Evolutionary conservation across 1,140 invertebrate genomes (phyloP).

Genomic region (Caenorhabditis brenneri): DNA sequence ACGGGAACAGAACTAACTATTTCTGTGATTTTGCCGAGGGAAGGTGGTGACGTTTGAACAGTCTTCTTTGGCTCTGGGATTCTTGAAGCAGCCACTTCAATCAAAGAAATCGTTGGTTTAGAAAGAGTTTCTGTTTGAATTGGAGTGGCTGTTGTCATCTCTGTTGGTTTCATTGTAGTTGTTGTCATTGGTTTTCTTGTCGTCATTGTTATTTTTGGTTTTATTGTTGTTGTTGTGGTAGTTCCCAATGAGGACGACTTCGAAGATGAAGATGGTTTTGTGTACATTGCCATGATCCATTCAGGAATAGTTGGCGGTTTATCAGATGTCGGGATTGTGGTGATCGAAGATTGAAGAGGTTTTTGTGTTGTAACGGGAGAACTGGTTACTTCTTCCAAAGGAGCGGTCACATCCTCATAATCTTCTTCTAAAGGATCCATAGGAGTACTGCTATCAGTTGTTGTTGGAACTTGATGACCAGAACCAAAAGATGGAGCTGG

Average conservation of each 20-base stretch:
- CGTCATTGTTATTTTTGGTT: neutral
- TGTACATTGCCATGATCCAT: slow-evolving; percentile 24
- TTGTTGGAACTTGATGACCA: neutral
- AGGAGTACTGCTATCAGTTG: slow-evolving; percentile 4
- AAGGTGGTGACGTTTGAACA: too few relatives aligned
- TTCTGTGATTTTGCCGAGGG: neutral
- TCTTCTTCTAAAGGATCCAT: slow-evolving; percentile 14
- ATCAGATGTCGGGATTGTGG: neutral
- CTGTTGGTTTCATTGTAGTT: too few relatives aligned
- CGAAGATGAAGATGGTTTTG: neutral
- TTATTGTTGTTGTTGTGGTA: neutral
- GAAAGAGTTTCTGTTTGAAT: too few relatives aligned
- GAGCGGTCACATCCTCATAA: neutral
- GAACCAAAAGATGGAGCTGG: neutral
- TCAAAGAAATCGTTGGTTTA: too few relatives aligned
- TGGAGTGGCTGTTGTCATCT: neutral
- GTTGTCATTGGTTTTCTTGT: too few relatives aligned
- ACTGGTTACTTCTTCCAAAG: neutral
- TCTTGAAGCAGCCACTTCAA: too few relatives aligned
- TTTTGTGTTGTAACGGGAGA: neutral
- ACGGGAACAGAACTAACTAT: neutral
- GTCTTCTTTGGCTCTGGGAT: too few relatives aligned
- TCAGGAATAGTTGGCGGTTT: slow-evolving; percentile 18
- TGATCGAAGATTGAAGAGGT: neutral
- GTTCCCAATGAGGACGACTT: too few relatives aligned